These are phyloP conservation scores for Cichlasoma orientale DNA, from an alignment of 2,797 vertebrate species.

Conservation along the genomic window DNA sequence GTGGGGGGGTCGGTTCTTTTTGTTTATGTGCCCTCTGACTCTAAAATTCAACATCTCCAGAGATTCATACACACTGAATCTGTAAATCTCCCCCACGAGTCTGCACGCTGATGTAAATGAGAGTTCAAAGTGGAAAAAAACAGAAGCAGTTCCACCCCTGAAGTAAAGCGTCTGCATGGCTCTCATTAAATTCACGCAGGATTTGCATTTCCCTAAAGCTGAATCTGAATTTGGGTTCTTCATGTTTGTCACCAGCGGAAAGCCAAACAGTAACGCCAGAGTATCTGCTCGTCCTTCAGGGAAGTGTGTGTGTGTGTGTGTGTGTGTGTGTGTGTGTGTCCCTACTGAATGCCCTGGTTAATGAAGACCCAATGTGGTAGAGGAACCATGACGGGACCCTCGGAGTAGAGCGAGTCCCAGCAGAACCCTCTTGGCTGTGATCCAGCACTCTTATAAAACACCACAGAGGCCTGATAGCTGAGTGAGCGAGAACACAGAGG, in stretches of 20 bases:
- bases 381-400: conserved; percentile 50
- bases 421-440: conserved; percentile 42
- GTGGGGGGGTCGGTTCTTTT: neutral
- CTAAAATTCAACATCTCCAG: conserved; percentile 53
- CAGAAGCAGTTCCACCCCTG: conserved; percentile 35
- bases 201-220: conserved; percentile 60
- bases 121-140: conserved; percentile 72
- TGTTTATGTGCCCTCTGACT: conserved; percentile 63
- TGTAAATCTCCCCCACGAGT: conserved; percentile 77
- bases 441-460: conserved; percentile 40
- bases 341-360: conserved; percentile 30
- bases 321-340: conserved; percentile 34
- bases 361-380: conserved; percentile 36
- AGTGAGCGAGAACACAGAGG: conserved; percentile 42
- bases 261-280: conserved; percentile 16
- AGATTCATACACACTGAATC: conserved; percentile 61
- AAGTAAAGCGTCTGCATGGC: conserved; percentile 35
- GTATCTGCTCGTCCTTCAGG: conserved; percentile 43
- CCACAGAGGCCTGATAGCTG: conserved; percentile 40
- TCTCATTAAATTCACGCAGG: conserved; percentile 54
- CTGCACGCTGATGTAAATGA: conserved; percentile 68
- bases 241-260: conserved; percentile 30
- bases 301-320: conserved; percentile 30
- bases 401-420: conserved; percentile 33
- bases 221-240: conserved; percentile 22